Evolutionary conservation across 30 jellyfish, hydroid and myxozoan species (phyloP).

Genomic region (Morbakka virulenta): DNA sequence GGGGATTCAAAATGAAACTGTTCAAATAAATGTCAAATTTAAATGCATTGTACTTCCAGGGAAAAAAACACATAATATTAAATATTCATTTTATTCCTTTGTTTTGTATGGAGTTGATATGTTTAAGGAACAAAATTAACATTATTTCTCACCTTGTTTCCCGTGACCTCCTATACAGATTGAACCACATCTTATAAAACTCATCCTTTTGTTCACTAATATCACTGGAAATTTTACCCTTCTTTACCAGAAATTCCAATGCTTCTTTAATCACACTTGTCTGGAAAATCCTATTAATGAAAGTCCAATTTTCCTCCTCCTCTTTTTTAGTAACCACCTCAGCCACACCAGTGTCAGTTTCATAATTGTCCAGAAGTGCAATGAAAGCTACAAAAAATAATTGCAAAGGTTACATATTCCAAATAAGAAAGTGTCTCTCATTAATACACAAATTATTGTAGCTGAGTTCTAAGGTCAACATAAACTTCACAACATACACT

Average conservation of each 20-base stretch:
- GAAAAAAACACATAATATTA: background rate
- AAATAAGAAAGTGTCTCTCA: no score
- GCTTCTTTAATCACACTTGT: conserved; percentile 76
- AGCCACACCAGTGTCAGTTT: conserved; percentile 63
- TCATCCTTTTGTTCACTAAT: conserved; percentile 45
- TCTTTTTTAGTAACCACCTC: conserved; percentile 75
- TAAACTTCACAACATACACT: no score
- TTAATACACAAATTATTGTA: no score
- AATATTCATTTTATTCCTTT: background rate
- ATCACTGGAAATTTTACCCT: conserved; percentile 31
- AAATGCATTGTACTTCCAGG: background rate
- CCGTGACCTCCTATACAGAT: conserved; percentile 67
- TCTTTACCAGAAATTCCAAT: conserved; percentile 39
- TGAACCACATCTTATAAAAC: conserved; percentile 78
- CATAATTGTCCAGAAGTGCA: conserved; percentile 79
- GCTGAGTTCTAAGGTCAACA: no score
- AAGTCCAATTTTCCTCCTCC: conserved; percentile 60
- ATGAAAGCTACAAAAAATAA: conserved; percentile 92
- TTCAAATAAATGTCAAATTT: no score
- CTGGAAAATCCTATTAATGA: conserved; percentile 45
- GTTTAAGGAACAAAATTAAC: background rate
- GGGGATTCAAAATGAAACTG: no score
- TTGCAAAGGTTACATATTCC: background rate
- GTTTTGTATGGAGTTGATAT: background rate
- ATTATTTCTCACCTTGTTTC: conserved; percentile 52